Evolutionary conservation across 2,113 vertebrate genomes (phyloP).

Genomic region (Ranitomeya imitator): DNA sequence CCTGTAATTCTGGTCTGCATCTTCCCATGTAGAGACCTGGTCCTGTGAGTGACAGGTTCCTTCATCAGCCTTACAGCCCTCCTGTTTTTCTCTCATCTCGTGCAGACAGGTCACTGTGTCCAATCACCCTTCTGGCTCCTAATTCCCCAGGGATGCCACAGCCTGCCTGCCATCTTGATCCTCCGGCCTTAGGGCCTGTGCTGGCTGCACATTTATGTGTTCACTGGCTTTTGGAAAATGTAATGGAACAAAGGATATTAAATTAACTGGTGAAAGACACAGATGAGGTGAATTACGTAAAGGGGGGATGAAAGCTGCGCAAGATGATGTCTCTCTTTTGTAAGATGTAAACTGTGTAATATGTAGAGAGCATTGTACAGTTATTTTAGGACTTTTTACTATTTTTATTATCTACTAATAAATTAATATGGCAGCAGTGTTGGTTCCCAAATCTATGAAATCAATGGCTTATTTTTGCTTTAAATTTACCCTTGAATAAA

Average conservation of each 20-base stretch:
- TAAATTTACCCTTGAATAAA: too few species aligned
- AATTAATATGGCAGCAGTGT: too few species aligned
- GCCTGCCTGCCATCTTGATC: slow-evolving; percentile 73
- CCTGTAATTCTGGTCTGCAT: background rate
- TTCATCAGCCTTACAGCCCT: slow-evolving; percentile 76
- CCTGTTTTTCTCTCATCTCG: slow-evolving; percentile 73
- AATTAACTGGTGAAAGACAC: slow-evolving; percentile 63
- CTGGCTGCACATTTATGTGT: slow-evolving; percentile 68
- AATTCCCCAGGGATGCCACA: slow-evolving; percentile 66
- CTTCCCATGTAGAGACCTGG: slow-evolving; percentile 59
- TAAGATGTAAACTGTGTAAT: background rate
- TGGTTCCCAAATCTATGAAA: too few species aligned
- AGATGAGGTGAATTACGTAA: slow-evolving; percentile 63
- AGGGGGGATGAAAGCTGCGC: background rate
- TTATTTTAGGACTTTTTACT: too few species aligned
- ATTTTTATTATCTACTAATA: too few species aligned
- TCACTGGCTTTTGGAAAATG: slow-evolving; percentile 66
- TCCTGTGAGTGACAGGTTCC: slow-evolving; percentile 77
- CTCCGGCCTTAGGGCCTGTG: slow-evolving; percentile 66
- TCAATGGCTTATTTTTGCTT: too few species aligned
- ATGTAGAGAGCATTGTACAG: too few species aligned
- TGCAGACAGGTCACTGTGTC: slow-evolving; percentile 73
- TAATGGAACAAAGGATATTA: slow-evolving; percentile 59
- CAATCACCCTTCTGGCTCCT: slow-evolving; percentile 71
- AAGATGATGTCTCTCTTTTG: background rate